Percentiles rank a stretch among this genome's conserved stretches.
phyloP scores from a whole-genome alignment of 2,113 vertebrate species.

The Syngnathoides biaculeatus region DNA sequence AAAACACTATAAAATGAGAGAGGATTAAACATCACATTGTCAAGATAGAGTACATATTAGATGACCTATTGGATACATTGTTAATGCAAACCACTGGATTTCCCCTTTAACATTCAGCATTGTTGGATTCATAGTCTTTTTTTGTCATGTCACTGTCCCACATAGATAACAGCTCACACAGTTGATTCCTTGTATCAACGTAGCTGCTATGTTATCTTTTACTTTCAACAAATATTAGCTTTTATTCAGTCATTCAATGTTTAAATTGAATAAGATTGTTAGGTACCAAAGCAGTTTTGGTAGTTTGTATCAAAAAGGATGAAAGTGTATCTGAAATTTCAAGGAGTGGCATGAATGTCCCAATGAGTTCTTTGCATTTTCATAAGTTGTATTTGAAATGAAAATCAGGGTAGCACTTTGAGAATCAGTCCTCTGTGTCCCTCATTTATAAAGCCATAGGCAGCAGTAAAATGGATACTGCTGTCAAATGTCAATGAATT shows the following conservation, averaged over 20 bases:
- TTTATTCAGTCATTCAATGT: slow-evolving; percentile 10
- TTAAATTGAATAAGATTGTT: slow-evolving; percentile 7
- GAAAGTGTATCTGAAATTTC: slow-evolving; percentile 4
- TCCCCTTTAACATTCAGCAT: slow-evolving; percentile 1
- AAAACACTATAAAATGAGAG: too few species aligned
- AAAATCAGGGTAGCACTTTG: slow-evolving; percentile 29
- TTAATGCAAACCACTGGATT: too few species aligned
- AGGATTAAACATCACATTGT: too few species aligned
- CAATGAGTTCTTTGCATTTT: slow-evolving; percentile 6
- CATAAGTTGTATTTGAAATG: slow-evolving; percentile 2
- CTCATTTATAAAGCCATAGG: slow-evolving; percentile 17
- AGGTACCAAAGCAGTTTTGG: slow-evolving; percentile 43
- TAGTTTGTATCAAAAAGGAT: not conserved
- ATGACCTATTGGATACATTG: too few species aligned
- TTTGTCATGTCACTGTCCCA: slow-evolving; percentile 27
- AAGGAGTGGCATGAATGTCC: slow-evolving; percentile 8
- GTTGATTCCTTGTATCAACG: slow-evolving; percentile 13
- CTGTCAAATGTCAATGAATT: slow-evolving; percentile 27
- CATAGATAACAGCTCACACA: slow-evolving; percentile 14
- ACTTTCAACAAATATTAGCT: slow-evolving; percentile 14
- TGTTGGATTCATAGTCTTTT: slow-evolving; percentile 8
- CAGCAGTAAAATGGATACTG: slow-evolving; percentile 7
- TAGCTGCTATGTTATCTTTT: slow-evolving; percentile 14
- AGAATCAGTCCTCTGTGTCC: slow-evolving; percentile 21
- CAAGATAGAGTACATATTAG: too few species aligned